phyloP scores from a whole-genome alignment of 2,113 vertebrate species.

The Salvator merianae region DNA sequence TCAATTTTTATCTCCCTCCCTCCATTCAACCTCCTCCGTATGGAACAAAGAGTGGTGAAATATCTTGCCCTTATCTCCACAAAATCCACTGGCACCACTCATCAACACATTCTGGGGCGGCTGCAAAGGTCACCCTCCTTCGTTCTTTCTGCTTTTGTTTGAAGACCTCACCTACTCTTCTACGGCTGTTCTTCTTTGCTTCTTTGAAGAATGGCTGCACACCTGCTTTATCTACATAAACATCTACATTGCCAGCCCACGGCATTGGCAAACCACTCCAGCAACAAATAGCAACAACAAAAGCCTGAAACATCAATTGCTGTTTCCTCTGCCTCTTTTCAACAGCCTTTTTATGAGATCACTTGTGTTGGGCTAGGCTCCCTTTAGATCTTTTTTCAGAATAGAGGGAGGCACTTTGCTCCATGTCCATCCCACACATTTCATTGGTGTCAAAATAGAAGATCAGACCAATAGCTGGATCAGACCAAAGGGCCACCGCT shows the following conservation, averaged over 20 bases:
- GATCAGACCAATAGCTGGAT: background rate
- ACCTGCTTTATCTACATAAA: background rate
- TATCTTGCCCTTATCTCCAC: slow-evolving; percentile 1
- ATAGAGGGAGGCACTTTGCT: background rate
- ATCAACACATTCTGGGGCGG: slow-evolving; percentile 29
- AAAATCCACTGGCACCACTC: slow-evolving; percentile 38
- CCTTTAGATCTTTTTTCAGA: background rate
- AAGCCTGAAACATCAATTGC: slow-evolving; percentile 44
- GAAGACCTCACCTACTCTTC: slow-evolving; percentile 31
- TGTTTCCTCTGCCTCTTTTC: fast-evolving
- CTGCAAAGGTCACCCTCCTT: background rate
- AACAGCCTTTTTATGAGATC: fast-evolving
- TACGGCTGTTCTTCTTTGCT: slow-evolving; percentile 14
- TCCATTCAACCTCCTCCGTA: background rate
- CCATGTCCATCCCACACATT: background rate
- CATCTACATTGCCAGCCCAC: slow-evolving; percentile 55
- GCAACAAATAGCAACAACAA: slow-evolving; percentile 37
- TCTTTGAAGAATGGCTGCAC: slow-evolving; percentile 16
- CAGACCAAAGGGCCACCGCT: background rate
- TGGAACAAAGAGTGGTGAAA: slow-evolving; percentile 32
- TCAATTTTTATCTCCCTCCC: slow-evolving; percentile 24
- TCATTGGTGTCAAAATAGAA: background rate
- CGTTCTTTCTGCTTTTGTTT: slow-evolving; percentile 36
- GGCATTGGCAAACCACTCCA: slow-evolving; percentile 55
- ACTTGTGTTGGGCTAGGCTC: background rate